Evolutionary conservation across 53 echinoderm and acorn worm genomes (phyloP).

Genomic region (Stichopus horrens): DNA sequence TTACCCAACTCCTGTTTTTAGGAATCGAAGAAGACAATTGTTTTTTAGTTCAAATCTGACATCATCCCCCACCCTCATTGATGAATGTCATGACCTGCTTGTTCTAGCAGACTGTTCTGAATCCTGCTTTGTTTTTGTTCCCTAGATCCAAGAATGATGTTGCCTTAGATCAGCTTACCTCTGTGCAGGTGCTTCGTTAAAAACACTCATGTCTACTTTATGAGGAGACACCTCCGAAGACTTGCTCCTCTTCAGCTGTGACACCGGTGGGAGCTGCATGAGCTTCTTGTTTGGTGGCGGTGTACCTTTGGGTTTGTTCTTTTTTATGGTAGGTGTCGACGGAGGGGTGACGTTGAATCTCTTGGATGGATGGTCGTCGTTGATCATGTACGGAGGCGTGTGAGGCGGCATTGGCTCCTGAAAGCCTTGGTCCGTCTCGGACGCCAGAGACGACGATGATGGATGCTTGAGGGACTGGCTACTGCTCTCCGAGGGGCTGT

Average conservation of each 20-base stretch:
- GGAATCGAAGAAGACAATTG: too few species aligned
- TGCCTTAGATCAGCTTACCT: not conserved
- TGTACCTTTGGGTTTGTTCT: slow-evolving; percentile 68
- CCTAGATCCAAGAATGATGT: not conserved
- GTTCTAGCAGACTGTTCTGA: too few species aligned
- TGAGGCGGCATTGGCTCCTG: slow-evolving; percentile 44
- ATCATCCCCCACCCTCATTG: too few species aligned
- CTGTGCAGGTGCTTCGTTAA: not conserved
- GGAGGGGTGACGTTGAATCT: slow-evolving; percentile 62
- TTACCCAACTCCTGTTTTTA: too few species aligned
- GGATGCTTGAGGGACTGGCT: slow-evolving; percentile 82
- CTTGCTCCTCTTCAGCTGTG: slow-evolving; percentile 60
- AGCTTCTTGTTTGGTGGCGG: slow-evolving; percentile 87
- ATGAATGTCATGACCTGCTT: too few species aligned
- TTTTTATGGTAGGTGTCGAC: slow-evolving; percentile 69
- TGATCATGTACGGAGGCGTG: slow-evolving; percentile 35
- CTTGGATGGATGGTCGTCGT: slow-evolving; percentile 53
- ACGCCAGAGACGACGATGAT: slow-evolving; percentile 77
- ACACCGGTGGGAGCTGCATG: slow-evolving; percentile 52
- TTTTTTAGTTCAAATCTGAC: too few species aligned
- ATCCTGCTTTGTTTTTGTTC: too few species aligned
- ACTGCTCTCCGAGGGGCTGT: slow-evolving; percentile 74
- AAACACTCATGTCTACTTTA: slow-evolving; percentile 54
- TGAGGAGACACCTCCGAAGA: slow-evolving; percentile 66
- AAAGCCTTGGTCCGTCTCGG: slow-evolving; percentile 48